Percentiles rank a stretch among this genome's conserved stretches.
Conservation (phyloP, 37 sponge, comb jelly and placozoan genomes). For the Aphrocallistes beatrix region DNA sequence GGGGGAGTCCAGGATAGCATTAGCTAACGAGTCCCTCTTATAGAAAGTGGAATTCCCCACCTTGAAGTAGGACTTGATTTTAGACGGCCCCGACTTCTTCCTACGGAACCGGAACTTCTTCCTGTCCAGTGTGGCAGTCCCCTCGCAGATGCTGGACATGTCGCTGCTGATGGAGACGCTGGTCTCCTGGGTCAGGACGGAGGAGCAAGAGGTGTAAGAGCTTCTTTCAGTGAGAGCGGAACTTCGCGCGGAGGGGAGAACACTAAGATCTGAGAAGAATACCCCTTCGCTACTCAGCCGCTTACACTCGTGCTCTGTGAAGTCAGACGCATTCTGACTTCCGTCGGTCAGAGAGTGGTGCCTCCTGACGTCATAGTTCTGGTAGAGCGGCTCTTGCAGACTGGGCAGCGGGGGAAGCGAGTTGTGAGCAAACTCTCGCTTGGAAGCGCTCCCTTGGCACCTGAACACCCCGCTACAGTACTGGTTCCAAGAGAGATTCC, state of each 20-base stretch:
- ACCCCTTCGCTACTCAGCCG: background rate
- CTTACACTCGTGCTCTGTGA: too few species aligned
- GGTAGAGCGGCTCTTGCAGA: background rate
- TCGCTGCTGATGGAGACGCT: background rate
- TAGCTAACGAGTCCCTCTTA: background rate
- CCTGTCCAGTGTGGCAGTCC: background rate
- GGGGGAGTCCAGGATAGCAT: background rate
- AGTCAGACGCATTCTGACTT: background rate
- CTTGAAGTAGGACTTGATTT: background rate
- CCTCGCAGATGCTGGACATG: background rate
- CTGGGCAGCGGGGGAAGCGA: background rate
- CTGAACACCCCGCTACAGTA: background rate
- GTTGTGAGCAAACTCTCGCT: background rate
- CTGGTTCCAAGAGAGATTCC: background rate
- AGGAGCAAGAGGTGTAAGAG: conserved; percentile 3
- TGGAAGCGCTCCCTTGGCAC: background rate
- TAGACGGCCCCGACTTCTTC: background rate
- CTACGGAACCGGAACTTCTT: background rate
- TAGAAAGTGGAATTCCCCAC: background rate
- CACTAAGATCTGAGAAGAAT: background rate
- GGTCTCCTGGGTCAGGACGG: background rate
- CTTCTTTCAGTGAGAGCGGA: background rate
- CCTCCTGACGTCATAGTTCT: conserved; percentile 1
- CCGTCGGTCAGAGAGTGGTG: background rate
- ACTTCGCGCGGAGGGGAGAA: background rate